A percentile compares a stretch with the other conserved stretches of the same genome.
These are phyloP conservation scores for Tenebrosternarchus preto DNA, from an alignment of 2,113 vertebrate genomes.

Conservation along the genomic window DNA sequence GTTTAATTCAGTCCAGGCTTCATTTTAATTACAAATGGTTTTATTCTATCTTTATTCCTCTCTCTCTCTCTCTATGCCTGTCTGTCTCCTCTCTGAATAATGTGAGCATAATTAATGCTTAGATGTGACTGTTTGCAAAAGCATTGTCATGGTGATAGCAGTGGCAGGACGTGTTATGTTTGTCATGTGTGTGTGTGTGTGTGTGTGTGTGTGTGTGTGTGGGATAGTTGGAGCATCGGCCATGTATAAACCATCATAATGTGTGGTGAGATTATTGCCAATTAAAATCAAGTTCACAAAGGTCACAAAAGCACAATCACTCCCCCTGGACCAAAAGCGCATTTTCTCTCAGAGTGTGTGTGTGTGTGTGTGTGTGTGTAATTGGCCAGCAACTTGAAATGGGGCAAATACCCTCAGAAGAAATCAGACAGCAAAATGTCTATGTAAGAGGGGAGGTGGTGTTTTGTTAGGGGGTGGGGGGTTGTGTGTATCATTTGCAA, in stretches of 20 bases:
- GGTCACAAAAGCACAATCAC: neutral
- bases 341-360: constrained; percentile 7
- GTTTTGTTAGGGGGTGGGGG: neutral
- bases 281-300: constrained; percentile 30
- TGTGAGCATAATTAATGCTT: constrained; percentile 18
- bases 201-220: neutral
- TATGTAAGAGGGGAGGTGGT: neutral
- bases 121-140: constrained; percentile 21
- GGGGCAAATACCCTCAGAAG: constrained; percentile 29
- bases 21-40: constrained; percentile 50
- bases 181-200: constrained; percentile 29
- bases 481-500: neutral
- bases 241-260: constrained; percentile 9
- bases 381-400: neutral
- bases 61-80: constrained; percentile 12
- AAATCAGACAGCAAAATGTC: constrained; percentile 9
- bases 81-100: constrained; percentile 13
- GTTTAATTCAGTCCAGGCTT: constrained; percentile 50
- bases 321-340: neutral
- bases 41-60: constrained; percentile 23
- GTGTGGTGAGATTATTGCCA: constrained; percentile 3
- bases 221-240: neutral
- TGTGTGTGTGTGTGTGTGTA: neutral
- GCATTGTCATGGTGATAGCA: constrained; percentile 36
- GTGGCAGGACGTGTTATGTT: too few species aligned